A percentile compares a stretch with the other conserved stretches of the same genome.
Evolutionary conservation across 2,113 vertebrate species (phyloP).

Genomic region (Ia io): DNA sequence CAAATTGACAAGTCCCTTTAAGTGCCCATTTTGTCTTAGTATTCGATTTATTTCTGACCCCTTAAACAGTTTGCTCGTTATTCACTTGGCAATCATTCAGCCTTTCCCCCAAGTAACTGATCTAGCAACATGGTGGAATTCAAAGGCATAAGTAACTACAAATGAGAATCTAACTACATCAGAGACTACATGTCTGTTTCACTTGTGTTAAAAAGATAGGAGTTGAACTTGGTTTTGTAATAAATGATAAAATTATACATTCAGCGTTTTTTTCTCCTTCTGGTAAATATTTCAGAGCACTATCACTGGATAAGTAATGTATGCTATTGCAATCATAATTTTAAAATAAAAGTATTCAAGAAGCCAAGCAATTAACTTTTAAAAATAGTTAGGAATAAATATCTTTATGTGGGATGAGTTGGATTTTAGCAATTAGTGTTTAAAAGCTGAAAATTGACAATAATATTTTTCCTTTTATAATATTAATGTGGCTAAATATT

Average conservation of each 20-base stretch:
- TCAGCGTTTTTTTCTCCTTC: not conserved
- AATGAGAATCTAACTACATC: constrained; percentile 54
- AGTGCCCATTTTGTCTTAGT: constrained; percentile 46
- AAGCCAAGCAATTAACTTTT: constrained; percentile 26
- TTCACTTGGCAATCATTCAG: constrained; percentile 51
- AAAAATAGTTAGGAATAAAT: not conserved
- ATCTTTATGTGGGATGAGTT: not conserved
- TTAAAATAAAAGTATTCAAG: constrained; percentile 53
- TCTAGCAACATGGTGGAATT: constrained; percentile 57
- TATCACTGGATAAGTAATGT: not conserved
- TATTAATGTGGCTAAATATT: constrained; percentile 14
- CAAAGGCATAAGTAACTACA: constrained; percentile 66
- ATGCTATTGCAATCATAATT: constrained; percentile 14
- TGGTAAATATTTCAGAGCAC: constrained; percentile 6
- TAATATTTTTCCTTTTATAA: constrained; percentile 39
- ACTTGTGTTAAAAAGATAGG: constrained; percentile 37
- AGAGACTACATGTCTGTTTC: constrained; percentile 37
- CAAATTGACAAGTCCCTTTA: constrained; percentile 51
- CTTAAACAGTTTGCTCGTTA: constrained; percentile 51
- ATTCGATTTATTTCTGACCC: constrained; percentile 39
- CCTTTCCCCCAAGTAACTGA: constrained; percentile 36
- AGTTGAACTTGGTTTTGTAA: constrained; percentile 66
- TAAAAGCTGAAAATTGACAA: constrained; percentile 43
- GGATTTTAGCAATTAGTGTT: constrained; percentile 14
- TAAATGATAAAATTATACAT: constrained; percentile 46